Evolutionary conservation across 2,888 invertebrate species (phyloP), one percentile per base, ranked within the genome.

Genomic region (Acleris cristana): DNA sequence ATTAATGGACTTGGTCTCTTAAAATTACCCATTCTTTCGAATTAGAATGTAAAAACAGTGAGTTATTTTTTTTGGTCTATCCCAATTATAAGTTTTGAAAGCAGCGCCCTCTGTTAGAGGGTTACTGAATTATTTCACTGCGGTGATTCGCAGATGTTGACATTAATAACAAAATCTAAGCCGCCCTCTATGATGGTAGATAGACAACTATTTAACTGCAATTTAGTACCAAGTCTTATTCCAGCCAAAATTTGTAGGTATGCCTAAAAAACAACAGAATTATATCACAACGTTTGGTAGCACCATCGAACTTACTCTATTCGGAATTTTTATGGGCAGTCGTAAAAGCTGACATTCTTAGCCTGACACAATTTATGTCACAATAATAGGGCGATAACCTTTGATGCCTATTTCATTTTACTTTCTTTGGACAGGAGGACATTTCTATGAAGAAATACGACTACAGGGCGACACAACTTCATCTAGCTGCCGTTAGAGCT

Each of bases 361-460:
- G 21, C 51, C 34, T 34, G 30, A 34, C 21, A 60, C 34, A 34
- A 51, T 51, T 51, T 60, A 30, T 53, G 53, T 30, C 40, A 60
- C 34, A 51, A 60, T 51, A 51, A 49, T 60, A 51, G 51, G 59
- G 10, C 34, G 16, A 59, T 59, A 59, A 59, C 59, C 21, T 51
- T 26, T 14, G 26, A 18, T 58, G 40, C 19, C 51, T 60, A 55
- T 66, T 52, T 67, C 10, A 61, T 57, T 40, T 51, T 10, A 59
- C 44, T 65, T 72, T 72, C 70, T 69, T 69, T 34, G 75, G 66
- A 64, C 97, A 99, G 93, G 98, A 99, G 88, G 98, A 99, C 80
- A 96, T 99, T 84, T 98, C 98, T 73, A 94, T 97, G 93, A 98
- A 98, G 91, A 95, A 97, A 82, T 98, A 98, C 89, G 98, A 99